Evolutionary conservation across 2,888 invertebrate genomes (phyloP), one percentile per base, ranked within the genome.

Genomic region (Apodemia zela): DNA sequence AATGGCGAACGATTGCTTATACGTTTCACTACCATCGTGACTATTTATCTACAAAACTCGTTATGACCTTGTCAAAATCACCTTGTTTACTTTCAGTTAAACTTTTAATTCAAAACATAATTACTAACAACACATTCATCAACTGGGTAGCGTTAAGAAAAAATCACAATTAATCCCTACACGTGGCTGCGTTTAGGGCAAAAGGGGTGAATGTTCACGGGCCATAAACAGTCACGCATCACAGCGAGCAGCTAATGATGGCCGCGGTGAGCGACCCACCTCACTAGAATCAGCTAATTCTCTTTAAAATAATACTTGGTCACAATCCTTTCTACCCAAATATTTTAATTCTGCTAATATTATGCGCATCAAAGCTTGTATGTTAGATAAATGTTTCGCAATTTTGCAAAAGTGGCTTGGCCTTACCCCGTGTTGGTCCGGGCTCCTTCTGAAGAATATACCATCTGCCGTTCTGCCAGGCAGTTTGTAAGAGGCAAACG

Each of bases 181-280:
- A 89, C 90, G 89, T 90, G 89, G 86, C 82, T 79, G 75, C 83
- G 82, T 88, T 90, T 89, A 89, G 84, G 78, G 79, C 73, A 79
- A 84, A 88, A 82, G 87, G 88, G 83, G 88, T 88, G 47, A 47
- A 47, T 47, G 47, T 47, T 47, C 85, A 89, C 85, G 89, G 89
- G 71, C 80, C 84, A 86, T 88, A 86, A 85, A 86, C 79, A 85
- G 90, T 89, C 88, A 89, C 86, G 90, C 85, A 79, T 79, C 80
- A 80, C 71, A 75, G 80, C 77, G 70, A 76, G 74, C 76, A 77
- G 79, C 81, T 90, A 87, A 89, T 86, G 86, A 84, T 77, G 75
- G 63, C 60, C 63, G 75, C 69, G 60, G 64, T 47, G 64, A 72
- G 72, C 71, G 67, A 68, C 70, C 70, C 70, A 61, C 65, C 71